A percentile compares a stretch with the other conserved stretches of the same genome.
Evolutionary conservation across 2,888 invertebrate genomes (phyloP).

Genomic region (Pandemis corylana): DNA sequence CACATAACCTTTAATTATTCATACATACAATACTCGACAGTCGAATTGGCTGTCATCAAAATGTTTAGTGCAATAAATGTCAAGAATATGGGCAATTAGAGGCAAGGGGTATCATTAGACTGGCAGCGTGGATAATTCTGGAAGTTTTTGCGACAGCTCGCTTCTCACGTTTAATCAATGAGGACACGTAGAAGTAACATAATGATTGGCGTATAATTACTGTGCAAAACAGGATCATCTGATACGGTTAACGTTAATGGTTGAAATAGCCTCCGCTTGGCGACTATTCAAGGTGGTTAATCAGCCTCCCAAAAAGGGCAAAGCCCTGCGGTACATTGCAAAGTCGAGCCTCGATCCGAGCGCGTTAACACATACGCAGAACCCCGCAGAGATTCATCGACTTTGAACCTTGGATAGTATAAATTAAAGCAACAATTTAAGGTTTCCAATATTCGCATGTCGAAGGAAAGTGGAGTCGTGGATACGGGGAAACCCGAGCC

Average conservation of each 20-base stretch:
- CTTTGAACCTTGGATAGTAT: constrained; percentile 18
- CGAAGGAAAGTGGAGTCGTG: constrained; percentile 63
- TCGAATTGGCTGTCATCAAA: constrained; percentile 36
- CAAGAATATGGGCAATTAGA: constrained; percentile 18
- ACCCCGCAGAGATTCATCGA: neutral
- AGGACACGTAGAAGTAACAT: constrained; percentile 13
- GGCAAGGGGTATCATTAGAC: constrained; percentile 6
- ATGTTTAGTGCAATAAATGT: constrained; percentile 26
- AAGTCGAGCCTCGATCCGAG: constrained; percentile 27
- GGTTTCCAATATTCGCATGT: constrained; percentile 51
- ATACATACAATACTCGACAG: constrained; percentile 34
- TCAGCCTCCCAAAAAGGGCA: constrained; percentile 33
- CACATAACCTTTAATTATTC: constrained; percentile 37
- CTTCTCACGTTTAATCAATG: constrained; percentile 11
- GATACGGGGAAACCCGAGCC: constrained; percentile 67
- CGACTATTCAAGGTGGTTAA: constrained; percentile 20
- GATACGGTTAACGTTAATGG: constrained; percentile 32
- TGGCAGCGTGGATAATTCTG: constrained; percentile 9
- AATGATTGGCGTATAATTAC: constrained; percentile 9
- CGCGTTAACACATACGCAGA: constrained; percentile 23
- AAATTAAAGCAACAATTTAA: constrained; percentile 20
- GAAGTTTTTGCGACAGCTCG: constrained; percentile 6
- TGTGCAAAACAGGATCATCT: constrained; percentile 13
- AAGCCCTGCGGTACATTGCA: constrained; percentile 36
- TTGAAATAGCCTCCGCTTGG: constrained; percentile 18